Percentiles rank a stretch among this genome's conserved stretches.
Conservation (phyloP, 2,888 invertebrate genomes). For the Heliconius ethilla region DNA sequence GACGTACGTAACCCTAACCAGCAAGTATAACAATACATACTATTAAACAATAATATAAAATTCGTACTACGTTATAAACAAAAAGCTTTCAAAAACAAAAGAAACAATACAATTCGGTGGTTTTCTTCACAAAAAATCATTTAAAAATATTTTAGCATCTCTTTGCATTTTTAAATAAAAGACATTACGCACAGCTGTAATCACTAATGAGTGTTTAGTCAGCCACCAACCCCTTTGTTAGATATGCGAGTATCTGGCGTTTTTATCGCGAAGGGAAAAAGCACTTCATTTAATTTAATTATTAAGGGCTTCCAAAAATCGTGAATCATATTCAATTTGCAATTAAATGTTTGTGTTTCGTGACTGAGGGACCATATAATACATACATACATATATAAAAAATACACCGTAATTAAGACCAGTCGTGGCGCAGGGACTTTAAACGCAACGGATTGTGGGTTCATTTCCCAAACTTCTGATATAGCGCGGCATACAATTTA, state of each 20-base stretch:
- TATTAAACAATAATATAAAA: not conserved
- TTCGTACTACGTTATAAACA: not conserved
- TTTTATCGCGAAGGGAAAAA: slow-evolving; percentile 47
- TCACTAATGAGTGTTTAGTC: slow-evolving; percentile 48
- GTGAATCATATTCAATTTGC: slow-evolving; percentile 48
- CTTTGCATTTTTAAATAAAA: slow-evolving; percentile 35
- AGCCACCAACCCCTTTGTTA: slow-evolving; percentile 49
- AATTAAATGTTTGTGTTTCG: slow-evolving; percentile 30
- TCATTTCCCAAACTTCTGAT: no score
- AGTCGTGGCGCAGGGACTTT: no score
- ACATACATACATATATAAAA: no score
- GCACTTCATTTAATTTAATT: slow-evolving; percentile 48
- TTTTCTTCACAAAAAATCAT: slow-evolving; percentile 2
- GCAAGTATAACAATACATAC: not conserved
- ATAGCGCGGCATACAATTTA: no score
- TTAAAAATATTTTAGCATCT: slow-evolving; percentile 12
- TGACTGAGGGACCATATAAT: not conserved
- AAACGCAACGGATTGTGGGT: no score
- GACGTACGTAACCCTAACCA: not conserved
- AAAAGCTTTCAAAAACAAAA: slow-evolving; percentile 1
- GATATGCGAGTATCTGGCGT: slow-evolving; percentile 43
- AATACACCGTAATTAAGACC: no score
- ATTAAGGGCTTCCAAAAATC: slow-evolving; percentile 44
- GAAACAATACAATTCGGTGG: not conserved
- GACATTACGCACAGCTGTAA: slow-evolving; percentile 46